Percentiles rank a stretch among this genome's conserved stretches.
These are phyloP conservation scores for Pluvialis apricaria DNA, from an alignment of 2,113 vertebrate species.

Conservation along the genomic window DNA sequence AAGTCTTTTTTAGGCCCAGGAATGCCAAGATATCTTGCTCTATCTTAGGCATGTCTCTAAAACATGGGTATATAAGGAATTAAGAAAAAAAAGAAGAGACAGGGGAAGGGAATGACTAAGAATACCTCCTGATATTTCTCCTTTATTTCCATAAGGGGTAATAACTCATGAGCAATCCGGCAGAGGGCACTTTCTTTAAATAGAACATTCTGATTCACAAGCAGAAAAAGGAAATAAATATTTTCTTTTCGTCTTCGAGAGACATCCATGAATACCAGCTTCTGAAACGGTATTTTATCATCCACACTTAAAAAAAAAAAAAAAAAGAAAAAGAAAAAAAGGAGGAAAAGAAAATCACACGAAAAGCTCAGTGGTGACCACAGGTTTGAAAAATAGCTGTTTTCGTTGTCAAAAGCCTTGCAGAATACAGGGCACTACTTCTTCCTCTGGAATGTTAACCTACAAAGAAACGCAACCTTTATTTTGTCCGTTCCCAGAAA, in stretches of 20 bases:
- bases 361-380: not conserved
- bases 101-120: constrained; percentile 76
- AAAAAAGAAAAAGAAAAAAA: not conserved
- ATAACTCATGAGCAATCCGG: constrained; percentile 76
- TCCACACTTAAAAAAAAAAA: not conserved
- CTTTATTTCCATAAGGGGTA: constrained; percentile 83
- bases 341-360: not conserved
- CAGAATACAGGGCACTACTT: not conserved
- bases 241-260: constrained; percentile 79
- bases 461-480: not conserved
- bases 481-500: not conserved
- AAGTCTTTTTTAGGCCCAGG: constrained; percentile 57
- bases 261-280: constrained; percentile 72
- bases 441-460: not conserved
- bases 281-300: constrained; percentile 68
- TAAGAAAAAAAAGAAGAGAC: constrained; percentile 62
- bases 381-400: constrained; percentile 21
- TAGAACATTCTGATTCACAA: constrained; percentile 82
- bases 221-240: constrained; percentile 84
- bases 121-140: constrained; percentile 74
- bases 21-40: constrained; percentile 65
- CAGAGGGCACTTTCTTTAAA: constrained; percentile 81
- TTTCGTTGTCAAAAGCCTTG: not conserved
- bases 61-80: constrained; percentile 79
- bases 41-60: constrained; percentile 69